Evolutionary conservation across 2,888 invertebrate species (phyloP).

Genomic region (Selenia dentaria): DNA sequence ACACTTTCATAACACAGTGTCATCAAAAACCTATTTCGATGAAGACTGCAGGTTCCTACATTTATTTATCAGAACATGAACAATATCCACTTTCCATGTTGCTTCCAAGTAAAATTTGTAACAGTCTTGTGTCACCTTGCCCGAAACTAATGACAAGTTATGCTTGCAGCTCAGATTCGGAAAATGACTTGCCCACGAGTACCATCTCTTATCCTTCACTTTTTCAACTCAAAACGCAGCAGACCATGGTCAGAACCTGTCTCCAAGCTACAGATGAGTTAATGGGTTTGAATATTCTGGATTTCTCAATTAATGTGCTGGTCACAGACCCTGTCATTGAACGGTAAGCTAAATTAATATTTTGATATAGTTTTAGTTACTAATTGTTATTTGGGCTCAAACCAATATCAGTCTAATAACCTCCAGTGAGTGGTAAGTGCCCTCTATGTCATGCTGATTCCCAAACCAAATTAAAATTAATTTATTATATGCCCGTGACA

Average conservation of each 20-base stretch:
- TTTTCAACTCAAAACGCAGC: constrained; percentile 41
- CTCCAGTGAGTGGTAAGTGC: too few species aligned
- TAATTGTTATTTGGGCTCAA: too few species aligned
- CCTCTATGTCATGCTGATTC: too few species aligned
- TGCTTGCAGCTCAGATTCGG: constrained; percentile 62
- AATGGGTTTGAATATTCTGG: constrained; percentile 52
- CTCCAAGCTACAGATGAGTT: constrained; percentile 66
- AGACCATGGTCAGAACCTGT: constrained; percentile 46
- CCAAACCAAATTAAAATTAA: too few species aligned
- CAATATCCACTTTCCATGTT: too few species aligned
- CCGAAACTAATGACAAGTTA: too few species aligned
- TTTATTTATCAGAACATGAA: too few species aligned
- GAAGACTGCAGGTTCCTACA: constrained; percentile 7
- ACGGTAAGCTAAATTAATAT: constrained; percentile 51
- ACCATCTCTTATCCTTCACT: constrained; percentile 40
- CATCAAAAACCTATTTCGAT: constrained; percentile 41
- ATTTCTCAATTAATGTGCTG: constrained; percentile 59
- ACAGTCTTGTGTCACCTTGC: too few species aligned
- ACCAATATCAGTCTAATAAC: too few species aligned
- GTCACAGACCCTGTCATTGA: constrained; percentile 48
- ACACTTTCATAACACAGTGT: constrained; percentile 41
- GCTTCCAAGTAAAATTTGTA: too few species aligned
- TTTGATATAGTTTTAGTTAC: too few species aligned
- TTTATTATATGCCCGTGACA: too few species aligned
- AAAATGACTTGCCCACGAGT: constrained; percentile 39